These are phyloP conservation scores for Capromys pilorides DNA, from an alignment of 2,797 vertebrate genomes.

Conservation along the genomic window DNA sequence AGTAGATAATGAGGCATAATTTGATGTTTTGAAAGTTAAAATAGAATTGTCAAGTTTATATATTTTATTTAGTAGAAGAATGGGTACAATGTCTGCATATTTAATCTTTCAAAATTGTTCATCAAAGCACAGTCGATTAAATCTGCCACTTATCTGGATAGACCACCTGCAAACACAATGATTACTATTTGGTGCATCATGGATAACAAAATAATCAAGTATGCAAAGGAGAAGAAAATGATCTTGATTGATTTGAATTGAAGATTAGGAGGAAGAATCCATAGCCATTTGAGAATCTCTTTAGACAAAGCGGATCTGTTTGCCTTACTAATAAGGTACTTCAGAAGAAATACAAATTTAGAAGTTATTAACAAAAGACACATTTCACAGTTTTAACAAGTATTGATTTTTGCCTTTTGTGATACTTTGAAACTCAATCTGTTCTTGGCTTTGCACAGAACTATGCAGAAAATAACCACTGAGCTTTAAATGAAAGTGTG, in stretches of 20 bases:
- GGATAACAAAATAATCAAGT: constrained; percentile 7
- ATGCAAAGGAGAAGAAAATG: background rate
- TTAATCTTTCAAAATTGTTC: background rate
- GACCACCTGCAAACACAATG: background rate
- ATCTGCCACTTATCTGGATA: background rate
- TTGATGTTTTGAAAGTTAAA: constrained; percentile 14
- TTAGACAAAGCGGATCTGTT: background rate
- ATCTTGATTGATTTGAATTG: background rate
- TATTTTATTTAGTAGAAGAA: background rate
- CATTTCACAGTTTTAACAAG: background rate
- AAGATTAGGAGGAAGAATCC: background rate
- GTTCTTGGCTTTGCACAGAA: background rate
- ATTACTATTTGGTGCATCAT: background rate
- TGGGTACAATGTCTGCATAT: background rate
- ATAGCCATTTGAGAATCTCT: background rate
- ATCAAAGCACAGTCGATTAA: background rate
- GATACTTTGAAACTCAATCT: background rate
- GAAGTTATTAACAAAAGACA: background rate
- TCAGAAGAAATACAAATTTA: background rate
- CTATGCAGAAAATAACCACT: background rate
- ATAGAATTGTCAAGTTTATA: background rate
- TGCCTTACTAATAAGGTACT: background rate
- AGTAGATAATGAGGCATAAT: background rate
- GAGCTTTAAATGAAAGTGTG: background rate
- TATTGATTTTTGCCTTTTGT: background rate